phyloP scores from a whole-genome alignment of 2,888 invertebrate species.

The Uloborus plumipes region DNA sequence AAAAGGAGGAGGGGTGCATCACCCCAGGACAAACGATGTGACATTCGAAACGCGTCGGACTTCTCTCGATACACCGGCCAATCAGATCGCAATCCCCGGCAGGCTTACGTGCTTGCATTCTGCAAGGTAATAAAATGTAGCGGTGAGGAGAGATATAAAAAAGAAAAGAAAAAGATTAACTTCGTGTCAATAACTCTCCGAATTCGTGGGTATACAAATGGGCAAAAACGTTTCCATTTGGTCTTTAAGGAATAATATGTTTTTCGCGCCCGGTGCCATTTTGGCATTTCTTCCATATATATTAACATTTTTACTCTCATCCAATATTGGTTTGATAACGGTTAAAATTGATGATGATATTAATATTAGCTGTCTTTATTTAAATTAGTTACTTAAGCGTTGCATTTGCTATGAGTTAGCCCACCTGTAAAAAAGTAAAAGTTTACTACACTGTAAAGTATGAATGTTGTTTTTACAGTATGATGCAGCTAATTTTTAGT shows the following conservation, averaged over 20 bases:
- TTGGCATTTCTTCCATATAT: background rate
- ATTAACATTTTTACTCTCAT: too few relatives aligned
- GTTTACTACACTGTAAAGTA: too few relatives aligned
- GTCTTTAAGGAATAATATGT: background rate
- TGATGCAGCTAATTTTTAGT: too few relatives aligned
- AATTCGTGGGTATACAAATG: slow-evolving; percentile 30
- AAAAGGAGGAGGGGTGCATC: slow-evolving; percentile 16
- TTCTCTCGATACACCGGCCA: slow-evolving; percentile 48
- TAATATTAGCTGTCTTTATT: too few relatives aligned
- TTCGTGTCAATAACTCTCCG: slow-evolving; percentile 47
- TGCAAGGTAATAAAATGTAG: slow-evolving; percentile 39
- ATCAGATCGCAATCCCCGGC: slow-evolving; percentile 29
- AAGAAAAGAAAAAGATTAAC: slow-evolving; percentile 10
- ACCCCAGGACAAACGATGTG: slow-evolving; percentile 32
- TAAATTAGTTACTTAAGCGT: too few relatives aligned
- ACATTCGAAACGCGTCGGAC: slow-evolving; percentile 50
- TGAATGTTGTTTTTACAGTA: too few relatives aligned
- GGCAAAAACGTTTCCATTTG: slow-evolving; percentile 19
- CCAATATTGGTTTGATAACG: too few relatives aligned
- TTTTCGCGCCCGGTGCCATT: background rate
- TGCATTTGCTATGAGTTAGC: too few relatives aligned
- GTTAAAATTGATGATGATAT: too few relatives aligned
- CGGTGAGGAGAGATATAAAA: slow-evolving; percentile 12
- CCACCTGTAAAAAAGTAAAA: too few relatives aligned
- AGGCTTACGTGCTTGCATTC: slow-evolving; percentile 36